Evolutionary conservation across 2,888 invertebrate species (phyloP).

Genomic region (Aphidoletes aphidimyza): DNA sequence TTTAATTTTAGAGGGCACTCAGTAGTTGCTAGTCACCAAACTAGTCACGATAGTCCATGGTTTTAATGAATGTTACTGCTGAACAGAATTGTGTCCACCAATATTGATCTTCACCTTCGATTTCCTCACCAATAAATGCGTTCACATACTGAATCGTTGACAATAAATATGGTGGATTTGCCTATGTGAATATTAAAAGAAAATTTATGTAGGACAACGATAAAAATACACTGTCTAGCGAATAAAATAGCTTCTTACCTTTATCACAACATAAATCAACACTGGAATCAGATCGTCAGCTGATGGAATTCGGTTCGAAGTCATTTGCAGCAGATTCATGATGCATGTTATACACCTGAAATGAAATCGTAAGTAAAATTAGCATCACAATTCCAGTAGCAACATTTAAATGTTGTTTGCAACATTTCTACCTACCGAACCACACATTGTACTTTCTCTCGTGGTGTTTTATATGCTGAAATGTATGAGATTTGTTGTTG

Average conservation of each 20-base stretch:
- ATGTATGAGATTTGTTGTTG: slow-evolving; percentile 89
- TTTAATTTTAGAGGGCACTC: slow-evolving; percentile 12
- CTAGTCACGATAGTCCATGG: slow-evolving; percentile 72
- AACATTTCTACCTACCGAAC: slow-evolving; percentile 62
- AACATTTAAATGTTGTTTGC: not conserved
- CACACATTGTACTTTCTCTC: slow-evolving; percentile 76
- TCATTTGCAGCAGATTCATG: slow-evolving; percentile 90
- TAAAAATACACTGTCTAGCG: not conserved
- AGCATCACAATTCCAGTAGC: too few relatives aligned
- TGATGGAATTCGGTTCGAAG: slow-evolving; percentile 82
- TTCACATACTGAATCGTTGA: slow-evolving; percentile 97
- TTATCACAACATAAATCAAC: slow-evolving; percentile 94
- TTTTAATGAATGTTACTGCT: slow-evolving; percentile 97
- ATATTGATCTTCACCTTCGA: slow-evolving; percentile 92
- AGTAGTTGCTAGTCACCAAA: not conserved
- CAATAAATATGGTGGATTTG: slow-evolving; percentile 92
- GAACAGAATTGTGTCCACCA: slow-evolving; percentile 99
- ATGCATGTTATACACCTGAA: slow-evolving; percentile 87
- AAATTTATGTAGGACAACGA: not conserved
- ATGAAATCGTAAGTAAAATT: not conserved
- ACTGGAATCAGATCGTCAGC: slow-evolving; percentile 97
- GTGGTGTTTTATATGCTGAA: slow-evolving; percentile 89
- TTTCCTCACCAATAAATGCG: slow-evolving; percentile 85
- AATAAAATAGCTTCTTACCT: slow-evolving; percentile 69
- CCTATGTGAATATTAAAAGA: slow-evolving; percentile 68